Conservation (phyloP, 2,797 vertebrate genomes). For the Netta rufina region DNA sequence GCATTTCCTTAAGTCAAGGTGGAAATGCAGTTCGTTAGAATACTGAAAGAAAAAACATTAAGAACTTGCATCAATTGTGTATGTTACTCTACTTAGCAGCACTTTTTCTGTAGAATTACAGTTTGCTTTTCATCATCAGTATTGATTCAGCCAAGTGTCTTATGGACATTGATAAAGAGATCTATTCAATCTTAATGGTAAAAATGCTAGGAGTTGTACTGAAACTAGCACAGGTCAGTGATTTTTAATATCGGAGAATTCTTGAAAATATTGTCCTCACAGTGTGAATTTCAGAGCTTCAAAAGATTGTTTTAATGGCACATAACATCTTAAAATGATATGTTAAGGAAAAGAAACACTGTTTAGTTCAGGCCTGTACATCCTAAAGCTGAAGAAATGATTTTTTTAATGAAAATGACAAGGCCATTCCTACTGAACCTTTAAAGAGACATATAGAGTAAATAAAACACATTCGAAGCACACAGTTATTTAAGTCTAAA, state of each 20-base stretch:
- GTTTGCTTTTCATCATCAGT: conserved; percentile 37
- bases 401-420: conserved; percentile 1
- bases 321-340: background rate
- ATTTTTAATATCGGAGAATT: background rate
- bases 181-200: conserved; percentile 3
- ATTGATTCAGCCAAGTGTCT: conserved; percentile 62
- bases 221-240: background rate
- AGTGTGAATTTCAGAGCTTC: conserved; percentile 13
- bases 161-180: conserved; percentile 54
- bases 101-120: background rate
- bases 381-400: background rate
- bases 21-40: conserved; percentile 1
- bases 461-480: background rate
- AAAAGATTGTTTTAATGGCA: conserved; percentile 1
- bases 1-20: background rate
- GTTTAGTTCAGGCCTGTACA: background rate
- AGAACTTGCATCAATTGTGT: conserved; percentile 22
- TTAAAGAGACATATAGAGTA: background rate
- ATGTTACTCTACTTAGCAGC: conserved; percentile 7
- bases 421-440: background rate
- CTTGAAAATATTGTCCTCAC: background rate
- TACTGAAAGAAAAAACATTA: conserved; percentile 23
- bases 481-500: background rate
- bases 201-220: background rate
- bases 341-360: background rate